Conservation (phyloP, 23 tunicate species). For the Trididemnum clinides region DNA sequence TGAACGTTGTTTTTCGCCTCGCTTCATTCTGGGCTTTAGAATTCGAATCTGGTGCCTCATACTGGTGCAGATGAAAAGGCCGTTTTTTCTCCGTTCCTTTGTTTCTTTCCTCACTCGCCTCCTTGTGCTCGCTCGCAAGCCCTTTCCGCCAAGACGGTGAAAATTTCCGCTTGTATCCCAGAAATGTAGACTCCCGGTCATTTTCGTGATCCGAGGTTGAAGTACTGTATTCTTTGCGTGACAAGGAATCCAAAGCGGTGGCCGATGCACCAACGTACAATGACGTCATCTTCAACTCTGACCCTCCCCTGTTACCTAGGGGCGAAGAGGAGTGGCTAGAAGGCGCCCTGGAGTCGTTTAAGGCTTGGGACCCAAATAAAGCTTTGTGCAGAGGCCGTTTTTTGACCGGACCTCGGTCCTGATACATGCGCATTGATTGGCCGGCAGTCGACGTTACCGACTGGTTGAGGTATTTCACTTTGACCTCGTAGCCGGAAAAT, state of each 20-base stretch:
- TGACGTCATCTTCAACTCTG: constrained; percentile 49
- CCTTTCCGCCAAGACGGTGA: constrained; percentile 35
- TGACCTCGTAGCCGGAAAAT: constrained; percentile 66
- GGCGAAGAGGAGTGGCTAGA: not conserved
- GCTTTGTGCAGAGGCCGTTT: constrained; percentile 33
- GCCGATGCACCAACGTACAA: constrained; percentile 72
- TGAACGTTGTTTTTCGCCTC: constrained; percentile 18
- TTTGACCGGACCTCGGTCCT: constrained; percentile 56
- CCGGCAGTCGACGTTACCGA: not conserved
- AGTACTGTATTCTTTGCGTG: not conserved
- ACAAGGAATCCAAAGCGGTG: constrained; percentile 25
- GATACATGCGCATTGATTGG: not conserved
- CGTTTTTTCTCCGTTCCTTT: constrained; percentile 21
- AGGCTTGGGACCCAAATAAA: not conserved
- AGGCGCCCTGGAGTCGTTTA: not conserved
- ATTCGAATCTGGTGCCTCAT: constrained; percentile 21
- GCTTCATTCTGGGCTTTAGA: not conserved
- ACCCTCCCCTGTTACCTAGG: no score
- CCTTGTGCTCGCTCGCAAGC: constrained; percentile 1
- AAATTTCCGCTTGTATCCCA: constrained; percentile 26
- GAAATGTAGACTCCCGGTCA: constrained; percentile 53
- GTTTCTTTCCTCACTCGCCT: constrained; percentile 25
- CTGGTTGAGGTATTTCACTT: constrained; percentile 50
- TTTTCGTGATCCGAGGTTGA: constrained; percentile 63
- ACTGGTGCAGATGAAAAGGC: constrained; percentile 38